phyloP scores from a whole-genome alignment of 2,888 invertebrate genomes.

The Lymantria dispar region DNA sequence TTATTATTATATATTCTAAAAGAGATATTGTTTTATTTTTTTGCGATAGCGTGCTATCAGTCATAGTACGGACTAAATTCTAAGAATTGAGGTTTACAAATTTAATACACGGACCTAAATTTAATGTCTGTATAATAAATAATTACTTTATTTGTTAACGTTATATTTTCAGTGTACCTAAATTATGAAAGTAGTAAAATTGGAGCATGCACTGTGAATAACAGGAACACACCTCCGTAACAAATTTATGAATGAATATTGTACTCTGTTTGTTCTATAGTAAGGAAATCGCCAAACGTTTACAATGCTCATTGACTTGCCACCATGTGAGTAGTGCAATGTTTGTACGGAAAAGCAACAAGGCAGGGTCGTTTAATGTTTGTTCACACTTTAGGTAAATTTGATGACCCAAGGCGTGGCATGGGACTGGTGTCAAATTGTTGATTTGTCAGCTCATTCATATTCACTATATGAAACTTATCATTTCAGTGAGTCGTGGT shows the following conservation, averaged over 20 bases:
- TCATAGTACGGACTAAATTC: no score
- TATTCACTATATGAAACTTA: conserved; percentile 19
- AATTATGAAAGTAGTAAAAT: no score
- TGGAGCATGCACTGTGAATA: no score
- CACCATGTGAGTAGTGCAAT: conserved; percentile 53
- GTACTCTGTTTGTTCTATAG: background rate
- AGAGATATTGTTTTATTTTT: no score
- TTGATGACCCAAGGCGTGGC: conserved; percentile 78
- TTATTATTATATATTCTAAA: no score
- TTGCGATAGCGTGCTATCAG: no score
- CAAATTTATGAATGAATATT: background rate
- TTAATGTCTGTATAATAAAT: no score
- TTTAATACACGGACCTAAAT: no score
- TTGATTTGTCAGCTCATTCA: conserved; percentile 65
- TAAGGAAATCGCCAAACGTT: conserved; percentile 29
- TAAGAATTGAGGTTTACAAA: no score
- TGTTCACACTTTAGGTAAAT: conserved; percentile 79
- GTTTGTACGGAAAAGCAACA: conserved; percentile 68
- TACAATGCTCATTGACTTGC: conserved; percentile 31
- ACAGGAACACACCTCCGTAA: no score
- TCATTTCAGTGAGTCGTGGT: background rate
- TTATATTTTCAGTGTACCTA: no score
- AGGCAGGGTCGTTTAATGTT: conserved; percentile 70
- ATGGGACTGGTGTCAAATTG: conserved; percentile 70
- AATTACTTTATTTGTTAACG: no score